Conservation (phyloP, 2,797 vertebrate species). For the Diplodus sargus region DNA sequence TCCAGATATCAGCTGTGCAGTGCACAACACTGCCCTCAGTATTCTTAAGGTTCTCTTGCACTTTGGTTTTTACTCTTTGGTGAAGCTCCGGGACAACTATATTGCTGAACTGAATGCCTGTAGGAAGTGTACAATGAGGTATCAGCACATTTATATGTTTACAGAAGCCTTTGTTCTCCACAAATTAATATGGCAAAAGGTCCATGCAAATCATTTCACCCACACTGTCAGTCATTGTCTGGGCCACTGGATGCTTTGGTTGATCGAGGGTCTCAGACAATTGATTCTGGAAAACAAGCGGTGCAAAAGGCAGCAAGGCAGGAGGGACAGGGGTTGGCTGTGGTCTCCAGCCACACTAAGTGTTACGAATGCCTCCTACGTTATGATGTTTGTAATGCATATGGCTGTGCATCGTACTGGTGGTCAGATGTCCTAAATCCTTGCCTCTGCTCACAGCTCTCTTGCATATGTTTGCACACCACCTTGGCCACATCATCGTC, state of each 20-base stretch:
- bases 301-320: not conserved
- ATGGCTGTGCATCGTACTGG: conserved; percentile 16
- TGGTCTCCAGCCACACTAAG: not conserved
- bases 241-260: not conserved
- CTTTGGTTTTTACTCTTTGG: not conserved
- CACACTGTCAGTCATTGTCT: not conserved
- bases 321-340: not conserved
- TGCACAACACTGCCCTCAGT: not conserved
- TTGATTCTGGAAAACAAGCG: not conserved
- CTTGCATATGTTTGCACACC: conserved; percentile 6
- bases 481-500: conserved; percentile 22
- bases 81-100: not conserved
- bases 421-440: conserved; percentile 4
- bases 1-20: conserved; percentile 24
- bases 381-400: conserved; percentile 1
- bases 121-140: not conserved
- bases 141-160: conserved; percentile 4
- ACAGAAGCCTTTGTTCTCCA: conserved; percentile 7
- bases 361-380: not conserved
- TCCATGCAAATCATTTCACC: conserved; percentile 16
- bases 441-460: conserved; percentile 19
- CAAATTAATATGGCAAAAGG: conserved; percentile 5
- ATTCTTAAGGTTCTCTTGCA: not conserved
- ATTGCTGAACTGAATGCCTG: conserved; percentile 7
- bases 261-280: not conserved